Evolutionary conservation across 2,888 invertebrate genomes (phyloP).

Genomic region (Mesorhabditis belari): DNA sequence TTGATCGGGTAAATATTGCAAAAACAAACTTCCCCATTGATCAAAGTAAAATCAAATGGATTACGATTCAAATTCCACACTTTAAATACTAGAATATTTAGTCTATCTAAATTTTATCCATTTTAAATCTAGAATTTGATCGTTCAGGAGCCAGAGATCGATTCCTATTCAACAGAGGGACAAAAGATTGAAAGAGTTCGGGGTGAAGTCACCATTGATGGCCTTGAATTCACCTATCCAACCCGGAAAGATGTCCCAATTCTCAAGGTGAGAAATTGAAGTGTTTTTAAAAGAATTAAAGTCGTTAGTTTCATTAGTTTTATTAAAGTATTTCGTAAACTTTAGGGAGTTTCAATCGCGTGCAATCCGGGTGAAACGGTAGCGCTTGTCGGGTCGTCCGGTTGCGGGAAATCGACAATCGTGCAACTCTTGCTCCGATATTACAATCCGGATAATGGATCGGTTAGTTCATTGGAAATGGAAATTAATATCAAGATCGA

Average conservation of each 20-base stretch:
- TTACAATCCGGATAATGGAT: constrained; percentile 35
- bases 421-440: constrained; percentile 41
- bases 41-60: no score
- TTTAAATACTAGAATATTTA: neutral
- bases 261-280: constrained; percentile 44
- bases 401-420: constrained; percentile 42
- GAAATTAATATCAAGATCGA: neutral
- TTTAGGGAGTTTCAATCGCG: constrained; percentile 28
- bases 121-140: no score
- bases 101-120: neutral
- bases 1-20: constrained; percentile 52
- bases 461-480: neutral
- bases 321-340: neutral
- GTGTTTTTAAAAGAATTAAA: neutral
- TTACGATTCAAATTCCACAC: no score
- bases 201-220: constrained; percentile 55
- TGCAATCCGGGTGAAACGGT: constrained; percentile 41
- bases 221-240: constrained; percentile 57
- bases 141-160: constrained; percentile 43
- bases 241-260: constrained; percentile 53
- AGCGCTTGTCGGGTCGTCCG: constrained; percentile 42
- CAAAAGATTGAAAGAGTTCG: constrained; percentile 51
- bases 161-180: constrained; percentile 51
- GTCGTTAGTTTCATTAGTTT: neutral
- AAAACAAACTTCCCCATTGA: no score